These are phyloP conservation scores for Mormyrops boulengeri DNA, from an alignment of 2,797 vertebrate species.

Conservation along the genomic window DNA sequence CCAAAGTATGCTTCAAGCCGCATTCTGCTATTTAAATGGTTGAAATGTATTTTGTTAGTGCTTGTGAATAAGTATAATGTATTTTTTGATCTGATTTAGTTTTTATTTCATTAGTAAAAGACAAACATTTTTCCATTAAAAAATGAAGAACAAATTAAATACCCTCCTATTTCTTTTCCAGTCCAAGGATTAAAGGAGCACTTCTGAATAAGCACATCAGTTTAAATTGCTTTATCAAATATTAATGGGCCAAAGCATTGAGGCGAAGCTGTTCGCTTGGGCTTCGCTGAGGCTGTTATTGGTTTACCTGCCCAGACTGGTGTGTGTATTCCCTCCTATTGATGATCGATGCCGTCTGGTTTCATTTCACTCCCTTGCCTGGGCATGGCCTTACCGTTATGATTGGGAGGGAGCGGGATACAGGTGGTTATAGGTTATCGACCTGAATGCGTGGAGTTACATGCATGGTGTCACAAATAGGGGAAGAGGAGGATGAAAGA, in stretches of 20 bases:
- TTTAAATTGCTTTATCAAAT: conserved; percentile 1
- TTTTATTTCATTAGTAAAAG: neutral
- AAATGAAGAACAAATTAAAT: neutral
- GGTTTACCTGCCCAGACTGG: neutral
- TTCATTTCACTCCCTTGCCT: neutral
- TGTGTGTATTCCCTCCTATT: neutral
- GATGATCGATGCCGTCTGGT: neutral
- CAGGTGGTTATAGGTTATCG: neutral
- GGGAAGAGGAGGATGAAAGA: neutral
- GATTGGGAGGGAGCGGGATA: neutral
- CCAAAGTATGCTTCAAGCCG: neutral
- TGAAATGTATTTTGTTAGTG: neutral
- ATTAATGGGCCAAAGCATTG: neutral
- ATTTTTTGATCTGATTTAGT: neutral
- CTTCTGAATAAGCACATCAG: neutral
- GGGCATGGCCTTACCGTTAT: neutral
- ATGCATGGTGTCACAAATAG: neutral
- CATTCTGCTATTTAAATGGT: neutral
- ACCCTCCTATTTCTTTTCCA: neutral
- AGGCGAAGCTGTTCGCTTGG: neutral
- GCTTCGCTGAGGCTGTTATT: neutral
- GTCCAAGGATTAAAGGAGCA: neutral
- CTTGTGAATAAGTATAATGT: neutral
- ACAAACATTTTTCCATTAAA: neutral
- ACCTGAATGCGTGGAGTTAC: neutral